These are phyloP conservation scores for Thalassophryne amazonica DNA, from an alignment of 2,797 vertebrate species.

Conservation along the genomic window DNA sequence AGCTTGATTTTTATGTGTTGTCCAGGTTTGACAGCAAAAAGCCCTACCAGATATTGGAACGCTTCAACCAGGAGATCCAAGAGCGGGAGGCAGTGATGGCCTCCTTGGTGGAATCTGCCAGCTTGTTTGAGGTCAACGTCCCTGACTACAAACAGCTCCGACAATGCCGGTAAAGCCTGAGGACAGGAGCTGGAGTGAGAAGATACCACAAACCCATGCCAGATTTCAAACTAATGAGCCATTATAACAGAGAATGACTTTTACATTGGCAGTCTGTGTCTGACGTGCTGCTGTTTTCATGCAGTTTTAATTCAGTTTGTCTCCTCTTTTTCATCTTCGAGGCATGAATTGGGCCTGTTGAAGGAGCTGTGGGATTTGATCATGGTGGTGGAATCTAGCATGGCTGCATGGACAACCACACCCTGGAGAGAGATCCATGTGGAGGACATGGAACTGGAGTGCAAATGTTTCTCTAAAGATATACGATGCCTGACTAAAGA, in stretches of 20 bases:
- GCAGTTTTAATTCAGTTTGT: conserved; percentile 7
- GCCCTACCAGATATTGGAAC: conserved; percentile 84
- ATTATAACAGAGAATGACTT: neutral
- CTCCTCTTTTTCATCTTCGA: neutral
- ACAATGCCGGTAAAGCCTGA: conserved; percentile 82
- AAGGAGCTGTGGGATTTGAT: conserved; percentile 95
- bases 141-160: conserved; percentile 88
- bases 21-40: conserved; percentile 82
- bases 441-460: conserved; percentile 91
- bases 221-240: conserved; percentile 21
- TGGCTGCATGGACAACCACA: conserved; percentile 85
- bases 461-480: conserved; percentile 86
- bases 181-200: neutral
- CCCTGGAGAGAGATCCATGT: conserved; percentile 87
- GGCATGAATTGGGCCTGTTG: conserved; percentile 81
- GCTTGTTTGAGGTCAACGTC: conserved; percentile 89
- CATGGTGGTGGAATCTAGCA: conserved; percentile 80
- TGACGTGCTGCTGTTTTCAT: neutral
- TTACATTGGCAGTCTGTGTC: neutral
- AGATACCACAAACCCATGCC: neutral
- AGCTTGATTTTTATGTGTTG: conserved; percentile 12
- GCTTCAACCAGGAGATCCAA: conserved; percentile 82
- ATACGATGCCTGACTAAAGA: conserved; percentile 89
- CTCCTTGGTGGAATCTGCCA: conserved; percentile 82
- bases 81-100: conserved; percentile 86